Evolutionary conservation across 2,797 vertebrate species (phyloP).

Genomic region (Alcedo quadribrachys): DNA sequence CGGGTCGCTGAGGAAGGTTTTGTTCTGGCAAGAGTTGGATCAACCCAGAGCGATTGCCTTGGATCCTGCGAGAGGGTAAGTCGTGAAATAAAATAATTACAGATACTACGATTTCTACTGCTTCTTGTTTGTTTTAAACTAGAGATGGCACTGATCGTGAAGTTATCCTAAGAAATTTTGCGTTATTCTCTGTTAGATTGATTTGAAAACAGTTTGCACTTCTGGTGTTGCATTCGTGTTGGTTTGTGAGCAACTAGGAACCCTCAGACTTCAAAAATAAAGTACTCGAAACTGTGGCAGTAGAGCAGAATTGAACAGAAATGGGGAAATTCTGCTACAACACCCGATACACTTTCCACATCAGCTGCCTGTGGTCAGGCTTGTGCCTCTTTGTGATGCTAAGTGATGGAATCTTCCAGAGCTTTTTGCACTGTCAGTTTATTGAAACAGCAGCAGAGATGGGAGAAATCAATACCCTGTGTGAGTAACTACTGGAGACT

Average conservation of each 20-base stretch:
- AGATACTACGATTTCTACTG: neutral
- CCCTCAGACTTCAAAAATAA: neutral
- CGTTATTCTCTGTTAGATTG: neutral
- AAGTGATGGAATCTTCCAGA: neutral
- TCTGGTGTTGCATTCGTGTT: neutral
- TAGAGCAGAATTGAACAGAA: neutral
- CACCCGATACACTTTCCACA: neutral
- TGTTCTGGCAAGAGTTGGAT: constrained; percentile 98
- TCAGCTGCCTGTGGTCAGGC: neutral
- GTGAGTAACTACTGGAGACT: neutral
- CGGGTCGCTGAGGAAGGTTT: constrained; percentile 90
- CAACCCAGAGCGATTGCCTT: constrained; percentile 96
- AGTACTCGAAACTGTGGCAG: neutral
- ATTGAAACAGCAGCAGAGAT: neutral
- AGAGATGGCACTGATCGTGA: rapidly evolving
- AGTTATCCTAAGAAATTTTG: neutral
- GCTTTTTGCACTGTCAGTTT: neutral
- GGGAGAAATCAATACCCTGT: neutral
- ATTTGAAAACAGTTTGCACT: neutral
- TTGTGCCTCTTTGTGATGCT: neutral
- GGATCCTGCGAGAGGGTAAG: constrained; percentile 95
- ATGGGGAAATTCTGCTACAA: neutral
- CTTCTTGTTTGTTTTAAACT: neutral
- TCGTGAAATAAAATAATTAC: constrained; percentile 14
- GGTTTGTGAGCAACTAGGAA: neutral